phyloP scores from a whole-genome alignment of 2,888 invertebrate species.

The Amphipoea oculea region DNA sequence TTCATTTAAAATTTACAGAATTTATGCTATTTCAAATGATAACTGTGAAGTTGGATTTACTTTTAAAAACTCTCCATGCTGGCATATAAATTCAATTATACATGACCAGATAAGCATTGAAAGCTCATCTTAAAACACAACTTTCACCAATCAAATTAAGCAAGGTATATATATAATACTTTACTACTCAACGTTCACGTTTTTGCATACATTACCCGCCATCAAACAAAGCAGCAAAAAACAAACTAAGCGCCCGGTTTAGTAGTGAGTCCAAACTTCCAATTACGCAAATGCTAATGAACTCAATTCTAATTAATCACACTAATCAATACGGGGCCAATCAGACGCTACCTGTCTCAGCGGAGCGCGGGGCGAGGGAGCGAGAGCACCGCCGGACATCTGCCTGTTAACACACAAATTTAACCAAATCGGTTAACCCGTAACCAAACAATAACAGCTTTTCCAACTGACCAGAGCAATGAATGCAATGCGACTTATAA shows the following conservation, averaged over 20 bases:
- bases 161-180: constrained; percentile 2
- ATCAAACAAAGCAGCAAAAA: constrained; percentile 58
- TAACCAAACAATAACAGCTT: constrained; percentile 90
- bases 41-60: background rate
- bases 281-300: constrained; percentile 79
- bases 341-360: constrained; percentile 75
- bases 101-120: background rate
- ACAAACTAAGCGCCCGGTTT: constrained; percentile 53
- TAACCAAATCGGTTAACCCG: constrained; percentile 90
- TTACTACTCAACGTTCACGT: constrained; percentile 48
- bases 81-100: background rate
- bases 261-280: constrained; percentile 66
- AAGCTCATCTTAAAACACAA: constrained; percentile 23
- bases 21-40: background rate
- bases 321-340: constrained; percentile 85
- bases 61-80: background rate
- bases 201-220: constrained; percentile 58
- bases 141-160: constrained; percentile 51
- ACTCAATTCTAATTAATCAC: constrained; percentile 80
- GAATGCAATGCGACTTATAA: constrained; percentile 62
- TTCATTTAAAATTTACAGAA: constrained; percentile 39
- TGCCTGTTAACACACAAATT: constrained; percentile 89
- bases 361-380: constrained; percentile 72
- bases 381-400: constrained; percentile 81
- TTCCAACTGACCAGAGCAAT: constrained; percentile 85